Evolutionary conservation across 1,140 invertebrate genomes (phyloP), one percentile per base, ranked within the genome.

Genomic region (Dryas iulia): DNA sequence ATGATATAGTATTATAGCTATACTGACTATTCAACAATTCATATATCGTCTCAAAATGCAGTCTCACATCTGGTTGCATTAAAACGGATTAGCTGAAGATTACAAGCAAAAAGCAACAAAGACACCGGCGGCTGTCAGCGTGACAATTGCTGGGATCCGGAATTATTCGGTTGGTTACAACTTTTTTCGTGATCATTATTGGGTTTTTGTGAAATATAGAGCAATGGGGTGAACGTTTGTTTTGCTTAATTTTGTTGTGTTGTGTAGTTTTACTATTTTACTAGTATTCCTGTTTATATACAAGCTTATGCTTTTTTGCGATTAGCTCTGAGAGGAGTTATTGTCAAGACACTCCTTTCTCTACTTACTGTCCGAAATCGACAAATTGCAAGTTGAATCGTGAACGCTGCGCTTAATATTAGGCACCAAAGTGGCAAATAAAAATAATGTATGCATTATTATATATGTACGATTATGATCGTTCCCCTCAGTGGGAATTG

Each of bases 51-150:
- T 47, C 54, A 72, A 76, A 66, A 62, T 82, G 78, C 77, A 65
- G 66, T 66, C 71, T 77, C 88, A 82, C 89, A 91, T 91, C 85
- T 91, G 89, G 81, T 79, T 79, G 86, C 78, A 83, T 86, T 91
- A 89, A 87, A 91, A 89, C 84, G 83, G 89, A 91, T 91, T 91
- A 91, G 77, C 78, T 69, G 66, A 77, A 86, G 87, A 91, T 91
- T 91, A 91, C 86, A 87, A 78, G 77, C 72, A 76, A 80, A 84
- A 89, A 90, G 61, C 59, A 31, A 83, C 82, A 91, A 89, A 89
- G 86, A 87, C 83, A 87, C 87, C 84, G 89, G 66, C 81, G 69
- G 73, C 65, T 77, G 82, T 79, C 79, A 81, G 80, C 80, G 89
- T 89, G 89, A 89, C 89, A 89, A 89, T 87, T 83, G 83, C 57